Evolutionary conservation across 1,140 invertebrate genomes (phyloP), one percentile per base, ranked within the genome.

Genomic region (Halictus rubicundus): DNA sequence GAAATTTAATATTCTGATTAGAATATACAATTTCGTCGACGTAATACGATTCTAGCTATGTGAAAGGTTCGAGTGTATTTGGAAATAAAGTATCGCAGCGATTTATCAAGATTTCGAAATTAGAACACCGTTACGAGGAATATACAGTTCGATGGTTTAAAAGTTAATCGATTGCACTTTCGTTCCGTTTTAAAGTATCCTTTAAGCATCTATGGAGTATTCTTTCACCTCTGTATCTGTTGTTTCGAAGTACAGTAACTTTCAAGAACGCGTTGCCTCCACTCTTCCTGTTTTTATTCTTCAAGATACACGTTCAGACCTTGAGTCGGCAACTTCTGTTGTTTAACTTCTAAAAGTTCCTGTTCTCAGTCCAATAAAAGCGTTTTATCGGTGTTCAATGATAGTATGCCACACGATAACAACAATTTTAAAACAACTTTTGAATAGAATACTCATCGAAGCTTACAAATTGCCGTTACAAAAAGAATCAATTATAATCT

Each of bases 271-370:
- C 27, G 39, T 46, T 4, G 0, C 42, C 1, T 6, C 46, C 37
- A 1, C 37, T 19, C 0, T 16, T n/a, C 1, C 2, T 32, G 12
- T 37, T 46, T 49, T 19, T 54, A 42, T n/a, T 42, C 12, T 27
- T 5, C 9, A 49, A 42, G 49, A 42, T 37, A 49, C 39, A 19
- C 57, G 32, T 14, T 27, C 27, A 8, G 0, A 19, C 54, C 39
- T 68, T 37, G 39, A 32, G 68, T 54, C 32, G 23, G 25, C 54
- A 70, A 49, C 27, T 68, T 42, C 14, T 27, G 23, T 78, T 72
- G 42, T 78, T 72, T 72, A 72, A 37, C 3, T 52, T 32, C 6
- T 16, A 32, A 25, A 23, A 37, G 25, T 39, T 37, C 54, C 32
- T 32, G 25, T n/a, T 61, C 25, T 25, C 21, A 9, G 8, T 9